Percentiles rank a stretch among this genome's conserved stretches.
Evolutionary conservation across 2,113 vertebrate genomes (phyloP).

Genomic region (Hydrolagus affinis): DNA sequence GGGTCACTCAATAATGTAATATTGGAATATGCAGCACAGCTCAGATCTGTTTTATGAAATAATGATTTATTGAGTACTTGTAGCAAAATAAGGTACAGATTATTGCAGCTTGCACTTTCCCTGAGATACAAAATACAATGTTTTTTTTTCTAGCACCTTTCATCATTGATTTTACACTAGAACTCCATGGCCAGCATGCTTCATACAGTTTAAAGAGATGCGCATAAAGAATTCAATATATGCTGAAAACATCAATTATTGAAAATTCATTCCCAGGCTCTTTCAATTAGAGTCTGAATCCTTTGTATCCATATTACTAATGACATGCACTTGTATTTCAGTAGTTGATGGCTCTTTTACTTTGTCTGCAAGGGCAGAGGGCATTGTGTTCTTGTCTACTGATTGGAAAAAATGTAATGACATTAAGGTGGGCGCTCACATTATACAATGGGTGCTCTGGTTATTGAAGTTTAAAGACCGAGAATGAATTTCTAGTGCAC

Average conservation of each 20-base stretch:
- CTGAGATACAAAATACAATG: neutral
- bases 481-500: neutral
- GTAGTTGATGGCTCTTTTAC: constrained; percentile 3
- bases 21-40: neutral
- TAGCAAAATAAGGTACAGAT: neutral
- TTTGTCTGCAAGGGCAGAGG: neutral
- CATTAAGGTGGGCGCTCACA: neutral
- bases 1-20: neutral
- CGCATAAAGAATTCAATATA: neutral
- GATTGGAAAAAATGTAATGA: neutral
- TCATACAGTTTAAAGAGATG: neutral
- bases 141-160: neutral
- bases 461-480: constrained; percentile 11
- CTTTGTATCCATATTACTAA: neutral
- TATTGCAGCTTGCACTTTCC: neutral
- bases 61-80: neutral
- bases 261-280: neutral
- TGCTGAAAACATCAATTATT: constrained; percentile 1
- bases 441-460: neutral
- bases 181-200: neutral
- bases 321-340: neutral
- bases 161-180: neutral
- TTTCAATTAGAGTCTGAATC: neutral
- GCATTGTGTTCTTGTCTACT: neutral
- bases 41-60: neutral